Conservation (phyloP, 2,888 invertebrate genomes). For the Griposia aprilina region DNA sequence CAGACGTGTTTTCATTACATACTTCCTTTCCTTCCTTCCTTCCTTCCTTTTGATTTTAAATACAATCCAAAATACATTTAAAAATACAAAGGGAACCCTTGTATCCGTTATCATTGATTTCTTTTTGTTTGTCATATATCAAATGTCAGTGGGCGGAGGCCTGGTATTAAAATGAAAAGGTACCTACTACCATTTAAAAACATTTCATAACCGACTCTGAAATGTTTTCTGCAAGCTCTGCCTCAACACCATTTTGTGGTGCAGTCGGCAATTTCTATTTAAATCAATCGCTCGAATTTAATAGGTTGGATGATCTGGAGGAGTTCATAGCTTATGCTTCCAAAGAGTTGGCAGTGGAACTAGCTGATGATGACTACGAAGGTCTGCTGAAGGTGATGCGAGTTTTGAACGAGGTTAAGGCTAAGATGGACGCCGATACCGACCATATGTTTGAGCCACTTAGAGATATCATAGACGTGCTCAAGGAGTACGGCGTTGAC, state of each 20-base stretch:
- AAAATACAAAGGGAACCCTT: background rate
- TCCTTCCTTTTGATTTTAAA: background rate
- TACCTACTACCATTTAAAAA: background rate
- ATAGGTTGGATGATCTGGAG: constrained; percentile 94
- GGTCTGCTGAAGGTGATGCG: constrained; percentile 96
- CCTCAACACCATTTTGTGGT: background rate
- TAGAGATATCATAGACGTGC: constrained; percentile 95
- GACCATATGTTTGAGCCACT: constrained; percentile 98
- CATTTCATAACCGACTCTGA: background rate
- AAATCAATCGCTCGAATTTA: background rate
- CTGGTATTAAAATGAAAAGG: background rate
- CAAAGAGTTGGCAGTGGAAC: constrained; percentile 92
- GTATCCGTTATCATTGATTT: background rate
- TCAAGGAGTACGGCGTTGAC: constrained; percentile 96
- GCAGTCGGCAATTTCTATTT: background rate
- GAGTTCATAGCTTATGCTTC: constrained; percentile 94
- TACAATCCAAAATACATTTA: background rate
- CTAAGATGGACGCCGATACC: constrained; percentile 91
- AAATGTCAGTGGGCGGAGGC: background rate
- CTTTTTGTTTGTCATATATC: background rate
- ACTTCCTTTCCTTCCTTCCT: too few relatives aligned
- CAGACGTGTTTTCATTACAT: background rate
- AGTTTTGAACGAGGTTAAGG: constrained; percentile 95
- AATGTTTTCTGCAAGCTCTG: background rate
- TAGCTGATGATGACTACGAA: constrained; percentile 96